phyloP scores from a whole-genome alignment of 2,797 vertebrate genomes.

The Ptychobarbus kaznakovi region DNA sequence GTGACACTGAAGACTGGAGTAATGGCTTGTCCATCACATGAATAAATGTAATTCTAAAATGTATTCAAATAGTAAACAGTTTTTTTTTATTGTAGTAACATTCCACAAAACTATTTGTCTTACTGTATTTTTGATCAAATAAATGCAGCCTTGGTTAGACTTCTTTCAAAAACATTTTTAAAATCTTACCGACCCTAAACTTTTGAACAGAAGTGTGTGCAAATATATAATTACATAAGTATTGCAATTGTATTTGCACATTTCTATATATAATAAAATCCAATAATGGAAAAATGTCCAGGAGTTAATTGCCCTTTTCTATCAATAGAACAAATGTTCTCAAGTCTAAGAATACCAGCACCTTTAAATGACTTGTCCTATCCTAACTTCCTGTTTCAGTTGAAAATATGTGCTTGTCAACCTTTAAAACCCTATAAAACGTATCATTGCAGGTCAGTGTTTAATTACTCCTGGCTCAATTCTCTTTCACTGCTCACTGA shows the following conservation, averaged over 20 bases:
- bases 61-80: no score
- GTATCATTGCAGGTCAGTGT: conserved; percentile 41
- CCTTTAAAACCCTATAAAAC: conserved; percentile 32
- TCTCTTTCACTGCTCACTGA: conserved; percentile 36
- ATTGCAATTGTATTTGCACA: background rate
- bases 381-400: background rate
- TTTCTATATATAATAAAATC: background rate
- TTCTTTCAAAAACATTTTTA: background rate
- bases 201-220: background rate
- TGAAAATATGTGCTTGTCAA: background rate
- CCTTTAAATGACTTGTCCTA: background rate
- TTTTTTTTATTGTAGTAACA: no score
- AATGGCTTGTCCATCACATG: no score
- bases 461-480: conserved; percentile 45
- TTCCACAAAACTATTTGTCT: no score
- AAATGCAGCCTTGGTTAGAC: background rate
- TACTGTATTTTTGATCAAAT: no score
- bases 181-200: background rate
- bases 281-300: background rate
- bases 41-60: no score
- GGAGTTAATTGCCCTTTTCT: background rate
- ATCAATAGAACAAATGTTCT: background rate
- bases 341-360: background rate
- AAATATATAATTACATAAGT: background rate
- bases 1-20: no score